phyloP scores from a whole-genome alignment of 1,140 invertebrate genomes.

The Maniola jurtina region DNA sequence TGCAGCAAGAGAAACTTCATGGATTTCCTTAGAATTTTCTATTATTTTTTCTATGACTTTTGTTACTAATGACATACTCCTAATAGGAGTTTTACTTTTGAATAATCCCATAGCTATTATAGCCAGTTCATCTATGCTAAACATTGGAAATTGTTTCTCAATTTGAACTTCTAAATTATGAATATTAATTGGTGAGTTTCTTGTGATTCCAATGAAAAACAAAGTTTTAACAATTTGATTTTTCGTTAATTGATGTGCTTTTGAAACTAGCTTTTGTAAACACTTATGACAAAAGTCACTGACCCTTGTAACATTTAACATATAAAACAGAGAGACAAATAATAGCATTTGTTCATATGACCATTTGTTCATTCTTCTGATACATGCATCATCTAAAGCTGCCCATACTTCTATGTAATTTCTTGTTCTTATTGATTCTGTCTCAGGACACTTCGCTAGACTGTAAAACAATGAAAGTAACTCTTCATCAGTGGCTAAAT shows the following conservation, averaged over 20 bases:
- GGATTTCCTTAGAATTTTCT: constrained; percentile 59
- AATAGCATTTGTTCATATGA: constrained; percentile 67
- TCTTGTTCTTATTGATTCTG: constrained; percentile 60
- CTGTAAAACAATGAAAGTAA: constrained; percentile 64
- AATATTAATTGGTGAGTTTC: constrained; percentile 71
- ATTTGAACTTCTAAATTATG: constrained; percentile 80
- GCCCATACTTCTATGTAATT: constrained; percentile 80
- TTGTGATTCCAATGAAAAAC: constrained; percentile 76
- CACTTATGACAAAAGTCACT: constrained; percentile 69
- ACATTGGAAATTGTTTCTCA: constrained; percentile 61
- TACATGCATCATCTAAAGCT: constrained; percentile 76
- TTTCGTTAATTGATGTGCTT: constrained; percentile 70
- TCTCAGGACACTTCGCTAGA: constrained; percentile 65
- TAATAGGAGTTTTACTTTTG: constrained; percentile 80
- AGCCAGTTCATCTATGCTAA: constrained; percentile 79
- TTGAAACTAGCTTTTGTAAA: constrained; percentile 74
- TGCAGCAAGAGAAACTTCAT: constrained; percentile 77
- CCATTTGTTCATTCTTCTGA: constrained; percentile 72
- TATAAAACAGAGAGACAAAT: constrained; percentile 76
- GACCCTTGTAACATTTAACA: constrained; percentile 59
- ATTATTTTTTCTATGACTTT: constrained; percentile 72
- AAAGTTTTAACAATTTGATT: constrained; percentile 78
- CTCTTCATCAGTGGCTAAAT: constrained; percentile 70
- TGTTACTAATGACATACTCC: constrained; percentile 60
- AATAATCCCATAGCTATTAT: constrained; percentile 82